phyloP scores from a whole-genome alignment of 2,113 vertebrate genomes.

The Sarotherodon lohbergeri region DNA sequence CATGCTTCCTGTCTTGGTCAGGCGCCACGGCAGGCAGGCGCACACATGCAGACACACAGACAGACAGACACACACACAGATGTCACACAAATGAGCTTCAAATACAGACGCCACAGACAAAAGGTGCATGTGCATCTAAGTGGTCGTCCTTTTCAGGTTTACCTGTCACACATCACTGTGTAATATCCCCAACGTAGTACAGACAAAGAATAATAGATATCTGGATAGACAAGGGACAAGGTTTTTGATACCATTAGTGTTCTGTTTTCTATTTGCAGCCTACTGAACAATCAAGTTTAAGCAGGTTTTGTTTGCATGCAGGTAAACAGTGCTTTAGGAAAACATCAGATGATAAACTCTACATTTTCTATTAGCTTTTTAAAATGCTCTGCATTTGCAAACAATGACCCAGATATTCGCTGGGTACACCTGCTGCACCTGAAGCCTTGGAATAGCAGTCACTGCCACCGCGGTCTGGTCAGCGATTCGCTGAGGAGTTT shows the following conservation, averaged over 20 bases:
- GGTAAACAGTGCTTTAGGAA: accelerated
- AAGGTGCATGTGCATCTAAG: background rate
- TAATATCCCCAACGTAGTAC: background rate
- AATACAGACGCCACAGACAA: background rate
- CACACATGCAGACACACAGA: background rate
- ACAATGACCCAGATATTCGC: background rate
- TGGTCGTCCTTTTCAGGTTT: background rate
- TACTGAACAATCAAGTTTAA: background rate
- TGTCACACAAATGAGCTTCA: background rate
- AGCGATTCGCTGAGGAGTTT: background rate
- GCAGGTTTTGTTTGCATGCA: background rate
- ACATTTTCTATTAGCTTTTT: background rate
- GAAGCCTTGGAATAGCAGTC: background rate
- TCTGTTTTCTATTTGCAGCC: background rate
- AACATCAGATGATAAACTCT: background rate
- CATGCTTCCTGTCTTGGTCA: constrained; percentile 20
- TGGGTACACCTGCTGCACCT: background rate
- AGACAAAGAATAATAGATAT: background rate
- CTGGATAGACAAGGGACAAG: background rate
- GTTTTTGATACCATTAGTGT: background rate
- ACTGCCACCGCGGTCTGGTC: background rate
- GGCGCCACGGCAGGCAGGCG: background rate
- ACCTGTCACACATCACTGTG: background rate
- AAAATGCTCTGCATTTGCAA: background rate
- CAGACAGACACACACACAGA: background rate